These are phyloP conservation scores for Parelbella ahira DNA, from an alignment of 2,888 invertebrate genomes.

Conservation along the genomic window DNA sequence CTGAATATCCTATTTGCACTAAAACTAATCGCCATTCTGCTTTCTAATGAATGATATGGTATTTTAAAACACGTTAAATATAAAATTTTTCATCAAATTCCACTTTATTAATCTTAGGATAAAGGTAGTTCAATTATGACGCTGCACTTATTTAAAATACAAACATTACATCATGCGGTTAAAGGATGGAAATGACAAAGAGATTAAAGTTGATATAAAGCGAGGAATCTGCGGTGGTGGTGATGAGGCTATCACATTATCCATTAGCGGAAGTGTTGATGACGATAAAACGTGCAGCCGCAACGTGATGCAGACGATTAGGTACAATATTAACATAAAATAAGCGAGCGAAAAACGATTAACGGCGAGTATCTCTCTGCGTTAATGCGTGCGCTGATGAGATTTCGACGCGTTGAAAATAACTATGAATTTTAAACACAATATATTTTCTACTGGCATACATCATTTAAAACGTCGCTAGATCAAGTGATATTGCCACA, in stretches of 20 bases:
- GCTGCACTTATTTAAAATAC: no score
- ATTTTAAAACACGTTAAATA: no score
- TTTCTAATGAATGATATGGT: no score
- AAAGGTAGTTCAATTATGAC: no score
- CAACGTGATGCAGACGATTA: constrained; percentile 42
- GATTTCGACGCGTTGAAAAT: constrained; percentile 30
- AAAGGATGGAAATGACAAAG: no score
- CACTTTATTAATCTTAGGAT: no score
- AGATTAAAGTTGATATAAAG: no score
- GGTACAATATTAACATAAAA: constrained; percentile 44
- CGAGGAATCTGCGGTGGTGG: constrained; percentile 5
- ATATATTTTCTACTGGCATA: constrained; percentile 9
- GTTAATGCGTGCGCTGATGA: constrained; percentile 31
- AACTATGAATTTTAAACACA: constrained; percentile 21
- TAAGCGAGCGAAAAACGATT: constrained; percentile 51
- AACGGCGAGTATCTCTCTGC: constrained; percentile 32
- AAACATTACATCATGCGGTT: no score
- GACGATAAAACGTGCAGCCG: constrained; percentile 52
- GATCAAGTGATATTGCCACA: constrained; percentile 21
- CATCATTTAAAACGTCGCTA: constrained; percentile 12
- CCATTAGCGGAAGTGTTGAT: constrained; percentile 58
- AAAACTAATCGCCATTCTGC: no score
- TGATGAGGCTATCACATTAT: constrained; percentile 43
- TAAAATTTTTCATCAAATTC: no score
- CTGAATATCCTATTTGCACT: no score